Evolutionary conservation across 2,113 vertebrate species (phyloP).

Genomic region (Cebus imitator): DNA sequence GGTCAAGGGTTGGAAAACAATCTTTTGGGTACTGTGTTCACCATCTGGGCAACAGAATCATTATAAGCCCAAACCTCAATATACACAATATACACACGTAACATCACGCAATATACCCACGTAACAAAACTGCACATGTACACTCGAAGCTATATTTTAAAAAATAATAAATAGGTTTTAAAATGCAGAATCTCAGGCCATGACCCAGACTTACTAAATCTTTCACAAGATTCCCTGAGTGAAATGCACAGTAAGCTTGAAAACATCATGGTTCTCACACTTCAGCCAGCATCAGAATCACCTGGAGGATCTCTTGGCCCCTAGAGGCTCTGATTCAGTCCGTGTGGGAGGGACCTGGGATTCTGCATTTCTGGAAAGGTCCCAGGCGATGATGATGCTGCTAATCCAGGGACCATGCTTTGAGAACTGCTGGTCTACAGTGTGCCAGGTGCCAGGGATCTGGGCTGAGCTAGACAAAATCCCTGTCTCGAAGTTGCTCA

Average conservation of each 20-base stretch:
- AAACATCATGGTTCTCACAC: background rate
- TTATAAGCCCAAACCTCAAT: too few relatives aligned
- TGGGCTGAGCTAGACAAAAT: background rate
- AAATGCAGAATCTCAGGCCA: background rate
- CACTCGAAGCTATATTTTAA: too few relatives aligned
- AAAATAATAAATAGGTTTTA: background rate
- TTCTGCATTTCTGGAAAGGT: background rate
- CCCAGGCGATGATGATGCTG: background rate
- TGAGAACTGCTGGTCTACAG: background rate
- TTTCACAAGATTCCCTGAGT: background rate
- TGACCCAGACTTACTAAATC: background rate
- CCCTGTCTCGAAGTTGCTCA: background rate
- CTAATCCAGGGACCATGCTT: accelerated
- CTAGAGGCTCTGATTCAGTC: background rate
- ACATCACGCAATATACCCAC: too few relatives aligned
- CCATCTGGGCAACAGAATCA: too few relatives aligned
- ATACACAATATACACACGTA: too few relatives aligned
- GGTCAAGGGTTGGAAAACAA: too few relatives aligned
- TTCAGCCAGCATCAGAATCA: background rate
- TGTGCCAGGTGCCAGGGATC: background rate
- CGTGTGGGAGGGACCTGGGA: background rate
- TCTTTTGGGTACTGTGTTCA: too few relatives aligned
- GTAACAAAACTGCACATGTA: too few relatives aligned
- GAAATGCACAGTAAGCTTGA: background rate
- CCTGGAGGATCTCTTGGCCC: background rate